Evolutionary conservation across 2,888 invertebrate species (phyloP).

Genomic region (Hirtodrosophila alboralis): DNA sequence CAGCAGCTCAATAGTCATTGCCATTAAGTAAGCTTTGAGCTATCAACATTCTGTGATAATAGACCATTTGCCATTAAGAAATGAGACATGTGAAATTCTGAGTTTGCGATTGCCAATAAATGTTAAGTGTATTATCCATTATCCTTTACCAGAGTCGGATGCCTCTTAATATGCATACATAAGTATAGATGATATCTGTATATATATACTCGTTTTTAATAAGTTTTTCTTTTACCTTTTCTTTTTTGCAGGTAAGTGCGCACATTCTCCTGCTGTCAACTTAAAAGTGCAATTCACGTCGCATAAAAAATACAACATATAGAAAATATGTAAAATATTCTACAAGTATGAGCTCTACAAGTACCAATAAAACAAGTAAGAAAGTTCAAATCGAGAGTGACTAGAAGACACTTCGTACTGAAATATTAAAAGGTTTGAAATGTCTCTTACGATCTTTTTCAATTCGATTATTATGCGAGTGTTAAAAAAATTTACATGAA

Average conservation of each 20-base stretch:
- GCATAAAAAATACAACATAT: slow-evolving; percentile 25
- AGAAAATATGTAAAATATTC: slow-evolving; percentile 9
- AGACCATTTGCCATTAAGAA: slow-evolving; percentile 60
- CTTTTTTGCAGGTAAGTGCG: slow-evolving; percentile 72
- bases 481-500: too few relatives aligned
- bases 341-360: slow-evolving; percentile 49
- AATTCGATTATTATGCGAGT: too few relatives aligned
- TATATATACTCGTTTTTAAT: slow-evolving; percentile 58
- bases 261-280: slow-evolving; percentile 61
- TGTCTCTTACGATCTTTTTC: too few relatives aligned
- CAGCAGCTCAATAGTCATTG: background rate
- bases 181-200: background rate
- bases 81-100: slow-evolving; percentile 57
- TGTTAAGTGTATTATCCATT: slow-evolving; percentile 56
- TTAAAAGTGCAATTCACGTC: slow-evolving; percentile 67
- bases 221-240: slow-evolving; percentile 57
- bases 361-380: slow-evolving; percentile 25
- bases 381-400: background rate
- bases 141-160: slow-evolving; percentile 14
- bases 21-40: slow-evolving; percentile 40
- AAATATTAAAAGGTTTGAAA: too few relatives aligned
- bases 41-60: slow-evolving; percentile 47
- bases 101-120: slow-evolving; percentile 59
- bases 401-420: too few relatives aligned
- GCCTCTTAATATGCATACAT: slow-evolving; percentile 2